Conservation (phyloP, 2,113 vertebrate genomes). For the Alethe castanea region DNA sequence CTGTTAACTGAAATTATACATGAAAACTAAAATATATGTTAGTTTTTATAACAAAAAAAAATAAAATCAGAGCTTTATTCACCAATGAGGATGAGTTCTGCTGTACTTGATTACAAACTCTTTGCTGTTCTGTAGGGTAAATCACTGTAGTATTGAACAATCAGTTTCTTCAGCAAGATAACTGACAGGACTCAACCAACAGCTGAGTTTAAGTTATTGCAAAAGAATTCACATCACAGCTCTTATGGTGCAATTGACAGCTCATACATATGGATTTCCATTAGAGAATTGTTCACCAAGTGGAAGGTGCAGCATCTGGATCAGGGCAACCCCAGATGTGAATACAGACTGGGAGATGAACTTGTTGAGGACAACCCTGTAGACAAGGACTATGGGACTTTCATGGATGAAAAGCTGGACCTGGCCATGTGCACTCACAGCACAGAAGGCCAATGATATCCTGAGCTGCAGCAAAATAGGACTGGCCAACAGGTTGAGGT, state of each 20-base stretch:
- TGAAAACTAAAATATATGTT: neutral
- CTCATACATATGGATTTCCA: neutral
- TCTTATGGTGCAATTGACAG: neutral
- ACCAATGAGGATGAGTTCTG: neutral
- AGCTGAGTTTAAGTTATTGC: neutral
- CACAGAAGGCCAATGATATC: neutral
- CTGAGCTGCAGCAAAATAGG: neutral
- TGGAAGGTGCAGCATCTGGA: neutral
- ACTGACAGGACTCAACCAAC: neutral
- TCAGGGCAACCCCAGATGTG: neutral
- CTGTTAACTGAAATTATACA: neutral
- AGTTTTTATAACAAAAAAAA: neutral
- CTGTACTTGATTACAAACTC: neutral
- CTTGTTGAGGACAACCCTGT: neutral
- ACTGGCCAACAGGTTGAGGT: neutral
- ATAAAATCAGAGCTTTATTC: neutral
- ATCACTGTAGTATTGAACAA: neutral
- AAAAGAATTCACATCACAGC: neutral
- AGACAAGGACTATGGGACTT: neutral
- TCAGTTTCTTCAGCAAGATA: neutral
- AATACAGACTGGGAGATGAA: neutral
- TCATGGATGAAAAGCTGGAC: neutral
- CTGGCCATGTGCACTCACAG: neutral
- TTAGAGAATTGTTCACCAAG: neutral
- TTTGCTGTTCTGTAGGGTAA: neutral